phyloP scores from a whole-genome alignment of 2,888 invertebrate genomes.

The Eupeodes latifasciatus region DNA sequence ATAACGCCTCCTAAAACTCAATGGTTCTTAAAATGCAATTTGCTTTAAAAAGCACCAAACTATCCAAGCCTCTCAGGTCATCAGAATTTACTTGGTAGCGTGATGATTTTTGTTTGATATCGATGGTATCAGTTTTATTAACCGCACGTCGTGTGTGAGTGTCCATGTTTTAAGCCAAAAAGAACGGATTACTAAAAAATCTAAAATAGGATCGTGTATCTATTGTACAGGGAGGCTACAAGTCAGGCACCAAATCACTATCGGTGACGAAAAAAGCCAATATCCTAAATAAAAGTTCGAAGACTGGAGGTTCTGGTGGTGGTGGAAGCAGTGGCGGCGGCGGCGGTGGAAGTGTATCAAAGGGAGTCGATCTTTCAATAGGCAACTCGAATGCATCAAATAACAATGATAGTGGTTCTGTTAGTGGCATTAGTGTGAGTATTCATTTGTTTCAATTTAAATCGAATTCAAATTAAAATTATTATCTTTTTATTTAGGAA shows the following conservation, averaged over 20 bases:
- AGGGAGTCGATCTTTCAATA: conserved; percentile 63
- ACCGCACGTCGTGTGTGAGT: conserved; percentile 83
- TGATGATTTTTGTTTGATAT: conserved; percentile 46
- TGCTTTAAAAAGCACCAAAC: not conserved
- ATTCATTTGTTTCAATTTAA: not conserved
- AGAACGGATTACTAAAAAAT: conserved; percentile 83
- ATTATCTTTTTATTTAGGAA: conserved; percentile 81
- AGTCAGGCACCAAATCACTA: conserved; percentile 85
- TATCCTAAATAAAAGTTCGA: conserved; percentile 89
- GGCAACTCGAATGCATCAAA: conserved; percentile 80
- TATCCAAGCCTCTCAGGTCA: not conserved
- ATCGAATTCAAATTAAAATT: not conserved
- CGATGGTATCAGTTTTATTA: conserved; percentile 66
- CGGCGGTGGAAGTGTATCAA: conserved; percentile 75
- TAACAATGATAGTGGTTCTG: conserved; percentile 78
- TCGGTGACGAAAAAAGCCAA: conserved; percentile 92
- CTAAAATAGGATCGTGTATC: conserved; percentile 88
- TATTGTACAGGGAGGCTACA: conserved; percentile 88
- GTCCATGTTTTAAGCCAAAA: conserved; percentile 79
- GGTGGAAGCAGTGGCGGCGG: conserved; percentile 59
- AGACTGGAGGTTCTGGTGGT: conserved; percentile 81
- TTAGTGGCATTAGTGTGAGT: conserved; percentile 83
- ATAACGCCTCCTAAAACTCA: not conserved
- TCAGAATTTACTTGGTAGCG: not conserved
- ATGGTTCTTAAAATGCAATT: not conserved